Evolutionary conservation across 2,113 vertebrate species (phyloP).

Genomic region (Lepisosteus oculatus): DNA sequence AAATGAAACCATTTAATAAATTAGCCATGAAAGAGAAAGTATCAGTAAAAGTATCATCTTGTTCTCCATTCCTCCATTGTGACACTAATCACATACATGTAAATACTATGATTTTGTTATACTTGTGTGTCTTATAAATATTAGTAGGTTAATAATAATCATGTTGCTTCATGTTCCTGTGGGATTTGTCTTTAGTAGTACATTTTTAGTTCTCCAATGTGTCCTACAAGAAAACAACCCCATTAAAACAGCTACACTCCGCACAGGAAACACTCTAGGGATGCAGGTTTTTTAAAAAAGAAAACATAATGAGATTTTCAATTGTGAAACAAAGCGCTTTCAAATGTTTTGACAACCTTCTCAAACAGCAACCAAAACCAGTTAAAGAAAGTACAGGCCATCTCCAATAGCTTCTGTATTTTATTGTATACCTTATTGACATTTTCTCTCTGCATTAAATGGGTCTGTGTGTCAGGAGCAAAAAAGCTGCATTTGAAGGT

Average conservation of each 20-base stretch:
- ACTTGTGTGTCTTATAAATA: neutral
- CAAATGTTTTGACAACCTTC: neutral
- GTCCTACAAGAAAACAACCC: neutral
- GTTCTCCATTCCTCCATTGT: neutral
- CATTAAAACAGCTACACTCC: neutral
- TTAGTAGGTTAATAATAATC: neutral
- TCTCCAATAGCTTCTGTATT: neutral
- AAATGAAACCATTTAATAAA: no score
- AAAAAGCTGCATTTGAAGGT: neutral
- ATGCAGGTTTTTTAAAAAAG: no score
- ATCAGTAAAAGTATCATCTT: no score
- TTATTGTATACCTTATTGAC: neutral
- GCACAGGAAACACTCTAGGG: no score
- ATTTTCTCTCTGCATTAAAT: neutral
- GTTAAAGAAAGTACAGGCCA: neutral
- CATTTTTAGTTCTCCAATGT: neutral
- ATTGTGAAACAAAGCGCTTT: conserved; percentile 5
- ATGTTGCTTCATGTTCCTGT: neutral
- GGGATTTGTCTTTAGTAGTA: neutral
- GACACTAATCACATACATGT: neutral
- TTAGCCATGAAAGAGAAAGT: no score
- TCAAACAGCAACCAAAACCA: conserved; percentile 6
- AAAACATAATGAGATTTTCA: neutral
- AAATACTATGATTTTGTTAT: neutral
- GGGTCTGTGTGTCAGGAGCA: neutral